These are phyloP conservation scores for Xanthia icteritia DNA, from an alignment of 2,888 invertebrate genomes.

Conservation along the genomic window DNA sequence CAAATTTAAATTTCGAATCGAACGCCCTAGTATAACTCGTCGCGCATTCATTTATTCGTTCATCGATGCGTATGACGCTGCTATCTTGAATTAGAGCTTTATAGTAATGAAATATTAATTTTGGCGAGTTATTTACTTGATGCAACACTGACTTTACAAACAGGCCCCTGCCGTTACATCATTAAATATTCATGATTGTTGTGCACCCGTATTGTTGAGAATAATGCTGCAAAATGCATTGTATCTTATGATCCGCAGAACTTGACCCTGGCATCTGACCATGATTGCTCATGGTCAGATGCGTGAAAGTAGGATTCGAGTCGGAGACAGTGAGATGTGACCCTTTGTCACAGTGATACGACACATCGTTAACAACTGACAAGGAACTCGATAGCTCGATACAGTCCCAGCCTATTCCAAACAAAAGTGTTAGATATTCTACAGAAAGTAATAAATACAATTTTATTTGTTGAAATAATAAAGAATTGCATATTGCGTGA, in stretches of 20 bases:
- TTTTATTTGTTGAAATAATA: slow-evolving; percentile 65
- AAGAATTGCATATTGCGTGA: slow-evolving; percentile 60
- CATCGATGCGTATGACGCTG: slow-evolving; percentile 53
- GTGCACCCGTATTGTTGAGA: slow-evolving; percentile 25
- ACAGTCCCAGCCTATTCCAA: background rate
- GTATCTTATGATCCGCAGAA: slow-evolving; percentile 33
- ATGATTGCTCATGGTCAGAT: slow-evolving; percentile 2
- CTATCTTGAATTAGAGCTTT: slow-evolving; percentile 54
- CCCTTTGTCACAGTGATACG: background rate
- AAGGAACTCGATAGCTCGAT: background rate
- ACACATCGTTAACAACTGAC: background rate
- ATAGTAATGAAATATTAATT: slow-evolving; percentile 49
- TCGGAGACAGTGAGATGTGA: slow-evolving; percentile 12
- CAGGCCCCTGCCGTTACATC: slow-evolving; percentile 21
- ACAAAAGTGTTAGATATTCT: slow-evolving; percentile 32
- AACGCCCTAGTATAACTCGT: slow-evolving; percentile 52
- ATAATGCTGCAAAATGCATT: slow-evolving; percentile 51
- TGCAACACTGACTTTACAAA: slow-evolving; percentile 34
- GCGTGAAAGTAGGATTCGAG: slow-evolving; percentile 28
- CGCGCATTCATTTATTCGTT: slow-evolving; percentile 61
- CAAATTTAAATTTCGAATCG: slow-evolving; percentile 68
- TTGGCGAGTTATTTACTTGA: slow-evolving; percentile 36
- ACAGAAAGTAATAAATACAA: slow-evolving; percentile 60
- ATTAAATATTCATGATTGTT: slow-evolving; percentile 50
- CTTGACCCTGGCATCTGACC: slow-evolving; percentile 7